Base-by-base conservation (phyloP, 2,888 invertebrate species). In the Meteorus colon region DNA sequence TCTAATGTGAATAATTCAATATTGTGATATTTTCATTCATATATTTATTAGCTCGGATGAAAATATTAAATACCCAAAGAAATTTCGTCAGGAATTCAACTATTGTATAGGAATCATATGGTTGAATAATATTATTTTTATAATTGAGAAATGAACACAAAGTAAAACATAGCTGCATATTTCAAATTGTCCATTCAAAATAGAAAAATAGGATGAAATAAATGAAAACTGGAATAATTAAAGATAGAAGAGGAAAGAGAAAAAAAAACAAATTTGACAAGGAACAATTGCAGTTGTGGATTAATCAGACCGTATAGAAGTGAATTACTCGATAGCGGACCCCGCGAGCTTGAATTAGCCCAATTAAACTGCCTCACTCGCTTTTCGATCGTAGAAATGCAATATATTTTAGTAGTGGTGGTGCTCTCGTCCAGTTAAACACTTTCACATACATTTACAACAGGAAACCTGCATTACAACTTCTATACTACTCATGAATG, bases 311-410 rank as follows among this genome's bases (percentile, higher is more conserved):
- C 72, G 75, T 48, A 75, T n/a, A 55, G 62, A 4, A 55, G 67
- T 75, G 67, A 75, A 75, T 75, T 75, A 75, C 67, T 75, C 75
- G 75, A 75, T 75, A 66, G 75, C 19, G 66, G 59, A 51, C 16
- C 48, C 71, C 48, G 68, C n/a, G 70, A 70, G 63, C 14, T 66
- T n/a, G 51, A 66, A 75, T 75, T 75, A 75, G 71, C 72, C 67
- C 75, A 75, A 75, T 75, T 72, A 63, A 75, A 75, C 60, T 67
- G 66, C 19, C 59, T 66, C 75, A n/a, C 59, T 34, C 70, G 41
- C 19, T 45, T 71, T 71, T 75, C 66, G 41, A 75, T 75, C 24
- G 37, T n/a, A 41, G 37, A 59, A 67, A 74, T 68, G 19, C 29
- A 69, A 51, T 55, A 48, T 55, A 55, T 51, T 63, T 29, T n/a